Percentiles rank a stretch among this genome's conserved stretches.
Evolutionary conservation across 1,140 invertebrate species (phyloP).

Genomic region (Tribolium castaneum): DNA sequence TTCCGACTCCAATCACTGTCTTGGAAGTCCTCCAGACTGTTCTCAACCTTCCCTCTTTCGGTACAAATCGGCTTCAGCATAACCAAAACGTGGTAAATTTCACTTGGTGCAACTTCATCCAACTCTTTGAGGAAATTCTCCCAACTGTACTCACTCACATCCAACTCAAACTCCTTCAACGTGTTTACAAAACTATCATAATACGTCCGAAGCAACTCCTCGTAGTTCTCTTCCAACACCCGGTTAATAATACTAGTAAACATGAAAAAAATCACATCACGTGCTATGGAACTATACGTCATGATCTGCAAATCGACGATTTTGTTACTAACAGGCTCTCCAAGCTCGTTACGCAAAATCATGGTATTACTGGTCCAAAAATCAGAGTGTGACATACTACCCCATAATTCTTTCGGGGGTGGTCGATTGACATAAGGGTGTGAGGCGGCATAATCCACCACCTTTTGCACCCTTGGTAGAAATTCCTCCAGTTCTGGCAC

Average conservation of each 20-base stretch:
- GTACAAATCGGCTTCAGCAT: slow-evolving; percentile 63
- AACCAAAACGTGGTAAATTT: slow-evolving; percentile 60
- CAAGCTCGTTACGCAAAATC: slow-evolving; percentile 54
- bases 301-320: slow-evolving; percentile 74
- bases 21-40: slow-evolving; percentile 59
- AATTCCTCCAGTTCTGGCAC: slow-evolving; percentile 57
- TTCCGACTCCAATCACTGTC: slow-evolving; percentile 59
- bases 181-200: slow-evolving; percentile 65
- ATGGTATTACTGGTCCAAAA: slow-evolving; percentile 75
- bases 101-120: slow-evolving; percentile 55
- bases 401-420: slow-evolving; percentile 64
- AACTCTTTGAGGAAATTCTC: slow-evolving; percentile 58
- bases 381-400: slow-evolving; percentile 69
- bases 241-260: slow-evolving; percentile 66
- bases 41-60: slow-evolving; percentile 60
- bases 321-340: slow-evolving; percentile 65
- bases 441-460: slow-evolving; percentile 45
- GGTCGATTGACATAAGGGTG: slow-evolving; percentile 51
- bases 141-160: slow-evolving; percentile 56
- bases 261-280: slow-evolving; percentile 71
- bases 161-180: slow-evolving; percentile 56
- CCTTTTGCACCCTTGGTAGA: slow-evolving; percentile 46
- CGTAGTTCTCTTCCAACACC: slow-evolving; percentile 63
- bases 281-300: slow-evolving; percentile 65
- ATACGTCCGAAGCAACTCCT: slow-evolving; percentile 67